Base-by-base conservation (phyloP, 2,113 vertebrate species). In the Lonchura striata region DNA sequence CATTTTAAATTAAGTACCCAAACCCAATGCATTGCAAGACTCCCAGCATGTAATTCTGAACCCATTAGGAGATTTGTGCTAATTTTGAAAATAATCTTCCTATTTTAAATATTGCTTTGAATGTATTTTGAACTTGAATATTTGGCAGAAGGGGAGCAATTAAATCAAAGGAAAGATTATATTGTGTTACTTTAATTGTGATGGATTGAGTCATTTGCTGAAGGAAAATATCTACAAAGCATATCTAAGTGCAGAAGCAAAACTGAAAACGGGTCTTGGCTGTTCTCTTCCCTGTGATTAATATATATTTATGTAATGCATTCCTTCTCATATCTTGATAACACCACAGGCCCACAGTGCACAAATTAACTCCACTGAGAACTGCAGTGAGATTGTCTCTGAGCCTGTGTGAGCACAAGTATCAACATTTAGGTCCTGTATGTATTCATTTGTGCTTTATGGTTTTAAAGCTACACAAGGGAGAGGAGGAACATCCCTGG, bases 131-230 rank as follows among this genome's bases (percentile, higher is more conserved):
- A 88, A 75, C 72, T 68, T 60, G 76, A 84, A 2, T 93, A 44
- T 96, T 69, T 69, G 90, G 69, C 80, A 86, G 93, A 81, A 92
- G 39, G 41, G 56, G 86, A 96, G 33, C 64, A 88, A 94, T 96
- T 92, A 90, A 92, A 87, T 65, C 49, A 81, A 75, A 96, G 49
- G 50, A 30, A 83, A 78, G 82, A 75, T 94, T 86, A 53, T 77
- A 66, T 89, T 79, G 57, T 90, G 79, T 96, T 93, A 33, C 79
- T 90, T 82, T 78, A 92, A 86, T 90, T 86, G 72, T 94, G 90
- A 93, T 86, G 88, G 72, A 94, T 88, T 61, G 82, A 95, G 63
- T 70, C 7, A 20, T 91, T 92, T 87, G 82, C 66, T 56, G 69
- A 88, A 90, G 93, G 82, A 90, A 90, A 88, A 71, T 57, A 92